phyloP scores from a whole-genome alignment of 1,140 invertebrate genomes.

The Euwallacea similis region DNA sequence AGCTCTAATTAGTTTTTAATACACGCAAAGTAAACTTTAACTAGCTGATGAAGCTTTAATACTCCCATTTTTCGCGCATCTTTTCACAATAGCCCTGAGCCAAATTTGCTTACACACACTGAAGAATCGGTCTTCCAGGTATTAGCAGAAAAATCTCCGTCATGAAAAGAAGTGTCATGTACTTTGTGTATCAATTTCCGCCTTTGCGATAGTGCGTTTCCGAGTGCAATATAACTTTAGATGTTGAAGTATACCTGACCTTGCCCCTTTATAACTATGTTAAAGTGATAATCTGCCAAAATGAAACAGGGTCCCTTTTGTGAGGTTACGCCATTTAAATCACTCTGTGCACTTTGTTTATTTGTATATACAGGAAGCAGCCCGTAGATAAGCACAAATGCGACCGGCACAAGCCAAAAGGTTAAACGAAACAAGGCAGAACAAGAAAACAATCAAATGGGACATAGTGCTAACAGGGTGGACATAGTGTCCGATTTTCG shows the following conservation, averaged over 20 bases:
- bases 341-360: conserved; percentile 20
- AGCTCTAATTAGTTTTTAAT: conserved; percentile 17
- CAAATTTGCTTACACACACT: not conserved
- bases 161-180: no score
- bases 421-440: conserved; percentile 11
- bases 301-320: conserved; percentile 8
- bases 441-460: conserved; percentile 13
- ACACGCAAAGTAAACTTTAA: conserved; percentile 20
- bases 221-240: not conserved
- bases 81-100: not conserved
- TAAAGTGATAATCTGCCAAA: conserved; percentile 16
- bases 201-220: not conserved
- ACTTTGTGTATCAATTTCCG: not conserved
- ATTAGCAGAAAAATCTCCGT: not conserved
- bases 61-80: conserved; percentile 6
- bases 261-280: conserved; percentile 8
- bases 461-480: conserved; percentile 19
- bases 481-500: not conserved
- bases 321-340: conserved; percentile 11
- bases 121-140: not conserved
- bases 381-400: conserved; percentile 14
- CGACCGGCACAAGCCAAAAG: conserved; percentile 20
- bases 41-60: conserved; percentile 14
- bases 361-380: conserved; percentile 22
- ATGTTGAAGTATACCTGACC: not conserved